Conservation (phyloP, 1,140 invertebrate species). For the Epicauta chinensis region DNA sequence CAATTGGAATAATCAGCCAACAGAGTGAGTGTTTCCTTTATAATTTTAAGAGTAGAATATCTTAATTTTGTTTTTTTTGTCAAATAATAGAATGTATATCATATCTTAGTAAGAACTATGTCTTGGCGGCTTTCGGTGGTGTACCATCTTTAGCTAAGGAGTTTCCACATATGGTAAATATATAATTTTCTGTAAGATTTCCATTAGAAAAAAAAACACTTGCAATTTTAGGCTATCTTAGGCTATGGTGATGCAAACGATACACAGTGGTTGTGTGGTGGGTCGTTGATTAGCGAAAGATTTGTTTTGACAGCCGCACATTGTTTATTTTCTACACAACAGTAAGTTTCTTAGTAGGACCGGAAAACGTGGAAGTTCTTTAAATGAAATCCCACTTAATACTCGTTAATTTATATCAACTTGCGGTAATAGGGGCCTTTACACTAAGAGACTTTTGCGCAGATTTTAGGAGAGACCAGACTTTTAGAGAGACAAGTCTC, state of each 20-base stretch:
- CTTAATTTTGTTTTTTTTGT: neutral
- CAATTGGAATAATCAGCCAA: neutral
- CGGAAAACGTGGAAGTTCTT: too few species aligned
- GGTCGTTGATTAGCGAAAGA: slow-evolving; percentile 23
- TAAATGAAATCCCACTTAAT: too few species aligned
- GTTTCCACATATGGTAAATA: slow-evolving; percentile 19
- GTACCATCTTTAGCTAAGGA: slow-evolving; percentile 6
- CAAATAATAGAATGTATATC: slow-evolving; percentile 5
- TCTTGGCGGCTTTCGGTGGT: slow-evolving; percentile 7
- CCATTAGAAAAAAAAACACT: neutral
- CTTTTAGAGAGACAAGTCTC: too few species aligned
- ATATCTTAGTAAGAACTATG: neutral
- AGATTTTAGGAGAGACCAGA: too few species aligned
- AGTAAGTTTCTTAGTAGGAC: too few species aligned
- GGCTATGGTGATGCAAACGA: slow-evolving; percentile 17
- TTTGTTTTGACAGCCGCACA: slow-evolving; percentile 27
- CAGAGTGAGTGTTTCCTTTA: neutral
- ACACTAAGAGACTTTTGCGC: too few species aligned
- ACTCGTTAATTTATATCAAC: too few species aligned
- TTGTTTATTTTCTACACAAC: slow-evolving; percentile 17
- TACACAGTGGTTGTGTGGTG: slow-evolving; percentile 34
- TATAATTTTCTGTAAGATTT: neutral
- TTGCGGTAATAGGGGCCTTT: too few species aligned
- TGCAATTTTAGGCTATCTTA: slow-evolving; percentile 19
- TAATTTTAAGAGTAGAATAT: neutral